Conservation (phyloP, 2,113 vertebrate species). For the Candoia aspera region DNA sequence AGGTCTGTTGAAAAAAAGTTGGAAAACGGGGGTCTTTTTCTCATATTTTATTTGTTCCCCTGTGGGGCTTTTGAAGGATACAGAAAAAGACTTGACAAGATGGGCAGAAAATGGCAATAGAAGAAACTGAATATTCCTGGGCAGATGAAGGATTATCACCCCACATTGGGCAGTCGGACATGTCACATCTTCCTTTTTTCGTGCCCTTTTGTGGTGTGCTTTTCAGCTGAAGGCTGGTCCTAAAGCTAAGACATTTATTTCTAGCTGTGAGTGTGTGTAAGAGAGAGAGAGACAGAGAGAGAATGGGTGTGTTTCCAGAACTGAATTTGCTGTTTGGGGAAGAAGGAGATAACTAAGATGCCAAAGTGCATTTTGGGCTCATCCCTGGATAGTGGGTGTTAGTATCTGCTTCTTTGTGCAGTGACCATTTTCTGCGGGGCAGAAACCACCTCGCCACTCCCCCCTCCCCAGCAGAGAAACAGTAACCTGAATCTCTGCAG, state of each 20-base stretch:
- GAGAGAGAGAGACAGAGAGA: background rate
- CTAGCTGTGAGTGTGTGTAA: background rate
- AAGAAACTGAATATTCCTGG: background rate
- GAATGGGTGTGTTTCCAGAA: too few relatives aligned
- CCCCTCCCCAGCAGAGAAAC: background rate
- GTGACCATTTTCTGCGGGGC: background rate
- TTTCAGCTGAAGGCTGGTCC: background rate
- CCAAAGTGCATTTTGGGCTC: background rate
- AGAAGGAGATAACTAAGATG: background rate
- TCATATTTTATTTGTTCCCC: conserved; percentile 51
- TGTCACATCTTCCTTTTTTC: background rate
- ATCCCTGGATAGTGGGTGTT: background rate
- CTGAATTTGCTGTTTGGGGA: background rate
- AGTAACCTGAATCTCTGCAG: background rate
- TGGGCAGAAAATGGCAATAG: background rate
- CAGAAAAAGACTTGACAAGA: background rate
- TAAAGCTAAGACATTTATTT: background rate
- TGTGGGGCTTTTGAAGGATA: conserved; percentile 56
- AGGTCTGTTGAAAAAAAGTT: background rate
- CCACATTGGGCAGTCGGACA: background rate
- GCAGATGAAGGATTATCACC: background rate
- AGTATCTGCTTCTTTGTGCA: too few relatives aligned
- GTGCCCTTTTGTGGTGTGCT: rapidly evolving
- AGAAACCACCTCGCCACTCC: background rate
- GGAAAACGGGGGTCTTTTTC: rapidly evolving